A percentile compares a stretch with the other conserved stretches of the same genome.
These are phyloP conservation scores for Oxytorus armatus DNA, from an alignment of 2,888 invertebrate genomes.

Conservation along the genomic window DNA sequence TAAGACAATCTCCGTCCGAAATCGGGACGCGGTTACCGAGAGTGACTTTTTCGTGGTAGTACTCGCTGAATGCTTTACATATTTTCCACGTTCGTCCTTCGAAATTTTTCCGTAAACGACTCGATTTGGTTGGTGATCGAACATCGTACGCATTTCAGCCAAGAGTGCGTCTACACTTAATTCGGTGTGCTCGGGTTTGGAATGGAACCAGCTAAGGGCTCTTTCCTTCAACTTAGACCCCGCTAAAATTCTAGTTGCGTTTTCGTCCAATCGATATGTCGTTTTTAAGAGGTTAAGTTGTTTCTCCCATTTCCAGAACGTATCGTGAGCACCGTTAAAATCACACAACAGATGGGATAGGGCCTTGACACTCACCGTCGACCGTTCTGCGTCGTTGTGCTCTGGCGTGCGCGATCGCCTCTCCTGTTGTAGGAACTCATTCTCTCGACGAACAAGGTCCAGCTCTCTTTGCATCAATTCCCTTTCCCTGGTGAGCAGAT, in stretches of 20 bases:
- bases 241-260: slow-evolving; percentile 54
- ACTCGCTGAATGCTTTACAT: slow-evolving; percentile 57
- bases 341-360: slow-evolving; percentile 17
- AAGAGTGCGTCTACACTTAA: slow-evolving; percentile 32
- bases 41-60: slow-evolving; percentile 66
- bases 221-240: slow-evolving; percentile 56
- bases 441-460: not conserved
- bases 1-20: slow-evolving; percentile 56
- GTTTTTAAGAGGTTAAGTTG: slow-evolving; percentile 1
- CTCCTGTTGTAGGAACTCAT: not conserved
- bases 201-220: slow-evolving; percentile 66
- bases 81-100: slow-evolving; percentile 58
- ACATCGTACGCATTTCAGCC: slow-evolving; percentile 57
- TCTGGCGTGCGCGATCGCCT: not conserved
- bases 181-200: slow-evolving; percentile 58
- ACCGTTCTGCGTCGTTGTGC: not conserved
- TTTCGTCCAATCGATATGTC: slow-evolving; percentile 40
- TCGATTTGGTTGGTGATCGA: slow-evolving; percentile 53
- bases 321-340: slow-evolving; percentile 13
- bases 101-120: slow-evolving; percentile 55
- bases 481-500: not conserved
- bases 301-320: slow-evolving; percentile 11
- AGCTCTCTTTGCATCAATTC: not conserved
- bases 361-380: slow-evolving; percentile 7
- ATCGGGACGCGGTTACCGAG: slow-evolving; percentile 58